Base-by-base conservation (phyloP, 1,140 invertebrate genomes). In the Cherax quadricarinatus region DNA sequence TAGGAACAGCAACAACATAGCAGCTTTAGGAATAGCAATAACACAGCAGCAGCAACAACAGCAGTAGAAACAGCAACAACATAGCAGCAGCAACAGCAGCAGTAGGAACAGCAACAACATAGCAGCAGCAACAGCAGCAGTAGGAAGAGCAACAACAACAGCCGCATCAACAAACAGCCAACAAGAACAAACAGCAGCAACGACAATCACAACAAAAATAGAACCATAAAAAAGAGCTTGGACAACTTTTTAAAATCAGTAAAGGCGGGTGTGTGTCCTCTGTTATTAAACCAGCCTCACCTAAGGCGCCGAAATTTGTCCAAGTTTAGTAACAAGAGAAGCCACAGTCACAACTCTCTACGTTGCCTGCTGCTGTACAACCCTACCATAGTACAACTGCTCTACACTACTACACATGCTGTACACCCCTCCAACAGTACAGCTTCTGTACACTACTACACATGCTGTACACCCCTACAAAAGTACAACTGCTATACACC, bases 211-310 rank as follows among this genome's bases (percentile, higher is more conserved):
- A 53, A 51, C 51, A 60, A 57, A 57, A 83, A 51, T n/a, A 60
- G 41, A 83, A 30, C 70, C 70, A 21, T 30, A 75, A 75, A 75
- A 75, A 75, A 75, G 51, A 83, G 12, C 51, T 83, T 57, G 81
- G 57, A 57, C 57, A 83, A 83, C 57, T 83, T 82, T 81, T 83
- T 83, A 57, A 83, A 83, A 83, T 83, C 81, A 60, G 81, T 83
- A 83, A 83, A 83, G 81, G 51, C 81, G 81, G 81, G 51, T 21
- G 18, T 83, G 81, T 83, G 81, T 51, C 57, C 81, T 24, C n/a
- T 51, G 81, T 83, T 83, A 83, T 83, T 83, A 83, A 83, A 83
- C 81, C 49, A n/a, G n/a, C 24, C 81, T 53, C 57, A 83, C 81
- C 81, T 83, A 60, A 83, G 81, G 81, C 51, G 51, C n/a, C 24